A percentile compares a stretch with the other conserved stretches of the same genome.
Evolutionary conservation across 1,140 invertebrate genomes (phyloP).

Genomic region (Aphaenogaster ashmeadi): DNA sequence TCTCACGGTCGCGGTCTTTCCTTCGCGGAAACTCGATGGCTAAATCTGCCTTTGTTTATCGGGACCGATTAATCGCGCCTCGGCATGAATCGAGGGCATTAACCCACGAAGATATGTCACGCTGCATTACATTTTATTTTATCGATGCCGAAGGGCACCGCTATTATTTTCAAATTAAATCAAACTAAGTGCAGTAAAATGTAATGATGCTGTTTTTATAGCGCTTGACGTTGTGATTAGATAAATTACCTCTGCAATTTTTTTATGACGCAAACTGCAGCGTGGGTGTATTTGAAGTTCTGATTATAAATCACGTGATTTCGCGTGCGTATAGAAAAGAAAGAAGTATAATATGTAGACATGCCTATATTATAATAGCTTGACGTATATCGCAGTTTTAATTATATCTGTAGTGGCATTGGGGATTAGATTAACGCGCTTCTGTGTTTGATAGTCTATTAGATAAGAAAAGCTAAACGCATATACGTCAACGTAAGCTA

Average conservation of each 20-base stretch:
- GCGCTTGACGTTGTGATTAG: constrained; percentile 14
- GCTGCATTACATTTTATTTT: background rate
- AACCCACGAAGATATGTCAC: background rate
- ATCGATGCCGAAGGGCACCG: too few relatives aligned
- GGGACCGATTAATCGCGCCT: constrained; percentile 1
- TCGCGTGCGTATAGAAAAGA: background rate
- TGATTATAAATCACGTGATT: constrained; percentile 12
- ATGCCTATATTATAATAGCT: background rate
- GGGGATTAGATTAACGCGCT: background rate
- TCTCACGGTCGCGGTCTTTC: constrained; percentile 68
- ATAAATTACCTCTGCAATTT: constrained; percentile 14
- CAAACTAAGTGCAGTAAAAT: background rate
- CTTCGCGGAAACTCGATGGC: constrained; percentile 6
- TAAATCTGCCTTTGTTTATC: constrained; percentile 25
- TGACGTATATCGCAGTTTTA: background rate
- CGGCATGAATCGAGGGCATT: background rate
- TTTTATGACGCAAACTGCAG: constrained; percentile 22
- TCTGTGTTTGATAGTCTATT: constrained; percentile 13
- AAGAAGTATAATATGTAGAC: background rate
- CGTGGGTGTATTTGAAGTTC: background rate
- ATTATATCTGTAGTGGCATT: background rate
- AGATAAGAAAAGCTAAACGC: background rate
- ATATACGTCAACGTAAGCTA: background rate
- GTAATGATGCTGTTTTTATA: constrained; percentile 1
- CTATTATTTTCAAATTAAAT: constrained; percentile 19